Percentiles rank a stretch among this genome's conserved stretches.
Conservation (phyloP, 2,797 vertebrate species). For the Chaunax sp. region DNA sequence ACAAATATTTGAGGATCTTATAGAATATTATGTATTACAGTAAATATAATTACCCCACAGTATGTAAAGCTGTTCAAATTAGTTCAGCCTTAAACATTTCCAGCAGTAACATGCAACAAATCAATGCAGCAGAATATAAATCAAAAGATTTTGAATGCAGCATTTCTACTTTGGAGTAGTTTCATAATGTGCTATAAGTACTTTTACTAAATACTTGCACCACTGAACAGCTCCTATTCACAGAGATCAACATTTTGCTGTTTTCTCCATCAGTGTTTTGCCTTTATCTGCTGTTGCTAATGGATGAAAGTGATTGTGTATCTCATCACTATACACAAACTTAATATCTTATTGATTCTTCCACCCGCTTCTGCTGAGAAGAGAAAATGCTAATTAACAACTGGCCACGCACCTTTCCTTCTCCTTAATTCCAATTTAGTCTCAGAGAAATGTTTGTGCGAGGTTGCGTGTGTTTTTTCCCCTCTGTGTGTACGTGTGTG, state of each 20-base stretch:
- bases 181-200: too few relatives aligned
- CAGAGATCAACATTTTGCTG: slow-evolving; percentile 54
- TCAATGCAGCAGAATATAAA: too few relatives aligned
- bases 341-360: slow-evolving; percentile 91
- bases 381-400: slow-evolving; percentile 92
- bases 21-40: too few relatives aligned
- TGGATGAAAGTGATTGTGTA: slow-evolving; percentile 81
- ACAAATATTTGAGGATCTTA: too few relatives aligned
- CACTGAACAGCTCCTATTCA: neutral
- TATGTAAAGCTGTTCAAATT: too few relatives aligned
- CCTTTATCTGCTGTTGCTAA: slow-evolving; percentile 75
- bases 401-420: slow-evolving; percentile 78
- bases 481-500: slow-evolving; percentile 64
- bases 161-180: too few relatives aligned
- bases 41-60: too few relatives aligned
- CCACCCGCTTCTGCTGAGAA: slow-evolving; percentile 87
- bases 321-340: slow-evolving; percentile 92
- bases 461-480: slow-evolving; percentile 32
- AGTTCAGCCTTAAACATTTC: too few relatives aligned
- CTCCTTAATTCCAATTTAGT: slow-evolving; percentile 90
- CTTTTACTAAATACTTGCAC: too few relatives aligned
- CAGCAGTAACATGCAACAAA: too few relatives aligned
- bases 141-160: too few relatives aligned
- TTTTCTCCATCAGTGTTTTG: slow-evolving; percentile 66
- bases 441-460: slow-evolving; percentile 67